Evolutionary conservation across 2,797 vertebrate genomes (phyloP).

Genomic region (Peromyscus eremicus): DNA sequence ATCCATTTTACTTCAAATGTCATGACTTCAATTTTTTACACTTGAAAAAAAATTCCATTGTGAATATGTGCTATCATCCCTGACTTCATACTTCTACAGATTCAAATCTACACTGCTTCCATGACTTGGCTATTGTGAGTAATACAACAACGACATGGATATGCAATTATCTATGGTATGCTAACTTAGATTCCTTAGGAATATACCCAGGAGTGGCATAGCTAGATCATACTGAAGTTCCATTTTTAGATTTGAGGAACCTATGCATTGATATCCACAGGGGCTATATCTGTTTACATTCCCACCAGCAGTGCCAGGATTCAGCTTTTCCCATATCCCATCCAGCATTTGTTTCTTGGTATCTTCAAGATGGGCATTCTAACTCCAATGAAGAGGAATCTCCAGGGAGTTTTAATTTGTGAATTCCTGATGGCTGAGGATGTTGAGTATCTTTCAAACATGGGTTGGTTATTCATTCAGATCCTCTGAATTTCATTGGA

Average conservation of each 20-base stretch:
- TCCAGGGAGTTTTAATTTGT: neutral
- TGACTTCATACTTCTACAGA: neutral
- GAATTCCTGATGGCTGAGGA: neutral
- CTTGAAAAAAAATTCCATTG: neutral
- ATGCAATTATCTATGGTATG: no score
- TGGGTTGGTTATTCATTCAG: no score
- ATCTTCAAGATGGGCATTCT: neutral
- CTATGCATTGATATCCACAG: neutral
- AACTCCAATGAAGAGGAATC: neutral
- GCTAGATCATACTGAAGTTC: neutral
- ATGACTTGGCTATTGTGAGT: neutral
- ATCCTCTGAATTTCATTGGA: neutral
- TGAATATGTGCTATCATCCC: neutral
- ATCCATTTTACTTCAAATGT: neutral
- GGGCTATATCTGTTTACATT: neutral
- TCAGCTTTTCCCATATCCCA: neutral
- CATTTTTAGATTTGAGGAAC: neutral
- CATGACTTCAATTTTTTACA: neutral
- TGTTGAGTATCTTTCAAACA: neutral
- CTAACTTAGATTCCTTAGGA: neutral
- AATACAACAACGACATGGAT: neutral
- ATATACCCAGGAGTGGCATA: neutral
- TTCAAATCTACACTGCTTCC: neutral
- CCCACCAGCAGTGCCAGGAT: no score
- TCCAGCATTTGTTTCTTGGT: neutral